phyloP scores from a whole-genome alignment of 2,113 vertebrate genomes.

The Brienomyrus brachyistius region DNA sequence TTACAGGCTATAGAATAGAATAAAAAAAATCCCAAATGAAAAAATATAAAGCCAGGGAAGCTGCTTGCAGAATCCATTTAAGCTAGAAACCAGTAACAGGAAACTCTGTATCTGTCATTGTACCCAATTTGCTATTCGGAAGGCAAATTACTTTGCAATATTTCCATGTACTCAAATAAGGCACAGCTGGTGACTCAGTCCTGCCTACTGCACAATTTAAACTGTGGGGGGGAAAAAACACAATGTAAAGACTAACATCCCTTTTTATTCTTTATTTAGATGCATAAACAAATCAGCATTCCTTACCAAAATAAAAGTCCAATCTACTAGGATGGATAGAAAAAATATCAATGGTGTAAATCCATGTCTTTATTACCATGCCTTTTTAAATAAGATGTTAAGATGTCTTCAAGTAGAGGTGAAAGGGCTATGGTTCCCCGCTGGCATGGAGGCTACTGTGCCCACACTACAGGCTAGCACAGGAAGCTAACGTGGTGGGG shows the following conservation, averaged over 20 bases:
- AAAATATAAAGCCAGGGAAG: neutral
- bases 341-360: slow-evolving; percentile 29
- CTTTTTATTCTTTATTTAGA: slow-evolving; percentile 35
- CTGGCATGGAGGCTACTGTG: neutral
- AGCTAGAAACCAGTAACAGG: neutral
- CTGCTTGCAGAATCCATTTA: neutral
- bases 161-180: neutral
- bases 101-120: neutral
- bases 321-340: slow-evolving; percentile 39
- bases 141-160: neutral
- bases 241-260: slow-evolving; percentile 7
- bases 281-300: slow-evolving; percentile 41
- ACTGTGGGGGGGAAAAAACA: slow-evolving; percentile 18
- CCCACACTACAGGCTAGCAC: neutral
- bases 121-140: neutral
- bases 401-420: neutral
- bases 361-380: slow-evolving; percentile 18
- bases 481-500: neutral
- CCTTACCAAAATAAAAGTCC: slow-evolving; percentile 44
- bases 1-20: neutral
- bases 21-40: neutral
- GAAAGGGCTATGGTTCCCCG: neutral
- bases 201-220: neutral
- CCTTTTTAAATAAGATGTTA: slow-evolving; percentile 18
- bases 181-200: neutral